A percentile compares a stretch with the other conserved stretches of the same genome.
phyloP scores from a whole-genome alignment of 2,888 invertebrate species.

The Orthosia cruda region DNA sequence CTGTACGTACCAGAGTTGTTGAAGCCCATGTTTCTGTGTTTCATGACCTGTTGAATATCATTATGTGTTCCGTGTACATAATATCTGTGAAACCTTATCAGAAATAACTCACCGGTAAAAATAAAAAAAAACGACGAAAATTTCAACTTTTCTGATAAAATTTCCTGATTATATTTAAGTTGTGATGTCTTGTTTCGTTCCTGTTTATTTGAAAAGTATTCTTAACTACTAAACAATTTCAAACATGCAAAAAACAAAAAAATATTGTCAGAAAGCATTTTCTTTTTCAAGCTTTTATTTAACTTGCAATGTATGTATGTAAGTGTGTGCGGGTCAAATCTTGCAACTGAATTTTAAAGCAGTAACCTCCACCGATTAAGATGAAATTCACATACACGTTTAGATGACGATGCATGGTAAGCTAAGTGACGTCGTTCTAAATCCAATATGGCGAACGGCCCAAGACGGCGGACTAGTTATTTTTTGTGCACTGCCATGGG shows the following conservation, averaged over 20 bases:
- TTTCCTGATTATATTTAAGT: not conserved
- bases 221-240: not conserved
- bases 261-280: not conserved
- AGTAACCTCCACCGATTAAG: too few species aligned
- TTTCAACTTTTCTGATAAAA: conserved; percentile 14
- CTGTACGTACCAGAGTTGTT: conserved; percentile 38
- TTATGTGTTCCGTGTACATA: conserved; percentile 31
- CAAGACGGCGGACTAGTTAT: too few species aligned
- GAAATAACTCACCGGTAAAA: not conserved
- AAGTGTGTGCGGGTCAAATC: too few species aligned
- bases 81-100: conserved; percentile 15
- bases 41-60: conserved; percentile 39
- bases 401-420: too few species aligned
- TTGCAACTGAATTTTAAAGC: too few species aligned
- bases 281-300: too few species aligned
- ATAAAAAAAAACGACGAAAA: not conserved
- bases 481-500: too few species aligned
- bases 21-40: conserved; percentile 38
- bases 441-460: too few species aligned
- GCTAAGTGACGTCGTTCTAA: too few species aligned
- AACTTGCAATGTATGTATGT: too few species aligned
- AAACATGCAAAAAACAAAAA: conserved; percentile 8
- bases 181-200: conserved; percentile 21
- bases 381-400: too few species aligned
- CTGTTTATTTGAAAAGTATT: conserved; percentile 18